Evolutionary conservation across 1,140 invertebrate genomes (phyloP), one percentile per base, ranked within the genome.

Genomic region (Nebria ingens): DNA sequence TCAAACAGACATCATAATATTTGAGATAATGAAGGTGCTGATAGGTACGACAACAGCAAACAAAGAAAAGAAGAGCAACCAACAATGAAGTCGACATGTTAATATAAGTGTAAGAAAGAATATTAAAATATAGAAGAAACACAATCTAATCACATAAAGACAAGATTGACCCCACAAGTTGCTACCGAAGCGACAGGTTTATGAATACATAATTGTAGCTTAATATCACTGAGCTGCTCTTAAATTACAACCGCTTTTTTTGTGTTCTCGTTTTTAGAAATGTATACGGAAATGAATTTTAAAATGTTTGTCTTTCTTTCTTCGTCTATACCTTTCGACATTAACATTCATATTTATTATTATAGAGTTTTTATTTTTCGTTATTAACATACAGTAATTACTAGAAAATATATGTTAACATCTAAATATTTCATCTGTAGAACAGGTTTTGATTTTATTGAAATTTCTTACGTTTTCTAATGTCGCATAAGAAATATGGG

Each of bases 191-290:
- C 6, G 40, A 45, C 40, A 45, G 40, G 9, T 45, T 45, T 45
- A 45, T 45, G 40, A 45, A 45, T 45, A 17, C 40, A 45, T 45
- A 45, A 45, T 45, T 45, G 40, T 45, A 45, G 9, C 15, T 45
- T 45, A 45, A 45, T 45, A 45, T 45, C 15, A 17, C 6, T 45
- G 6, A n/a, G 3, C 40, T 45, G 40, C 15, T 45, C 40, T 45
- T 45, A 45, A 45, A 45, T 45, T 45, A 45, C 40, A 9, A 4
- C 40, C 9, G 25, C 6, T 45, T 45, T 12, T 45, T 45, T 45
- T 45, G 9, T 34, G 25, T 34, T 45, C 40, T 17, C 40, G 40
- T 45, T 34, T n/a, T 34, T 9, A 34, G 25, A 34, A n/a, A 34
- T 9, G n/a, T n/a, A 34, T n/a, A 34, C 25, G 40, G 40, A 45